Conservation (phyloP, 1,140 invertebrate species). For the Drosophila dunni region DNA sequence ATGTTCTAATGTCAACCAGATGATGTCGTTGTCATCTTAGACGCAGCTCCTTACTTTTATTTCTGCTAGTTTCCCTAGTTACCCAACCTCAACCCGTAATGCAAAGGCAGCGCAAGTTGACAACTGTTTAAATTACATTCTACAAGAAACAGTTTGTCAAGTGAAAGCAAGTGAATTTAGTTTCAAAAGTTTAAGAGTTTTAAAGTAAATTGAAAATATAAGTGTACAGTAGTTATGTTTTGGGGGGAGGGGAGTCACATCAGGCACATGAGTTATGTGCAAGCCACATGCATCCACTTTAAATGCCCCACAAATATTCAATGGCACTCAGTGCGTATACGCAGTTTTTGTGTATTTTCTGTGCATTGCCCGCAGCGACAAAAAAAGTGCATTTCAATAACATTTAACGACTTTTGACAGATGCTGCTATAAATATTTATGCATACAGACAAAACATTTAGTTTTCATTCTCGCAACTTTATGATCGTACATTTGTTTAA, state of each 20-base stretch:
- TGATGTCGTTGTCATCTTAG: slow-evolving; percentile 52
- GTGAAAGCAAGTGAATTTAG: slow-evolving; percentile 30
- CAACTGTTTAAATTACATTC: slow-evolving; percentile 47
- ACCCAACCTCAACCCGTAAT: slow-evolving; percentile 51
- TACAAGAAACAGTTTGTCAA: slow-evolving; percentile 22
- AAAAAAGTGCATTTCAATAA: slow-evolving; percentile 61
- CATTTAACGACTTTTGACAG: slow-evolving; percentile 60
- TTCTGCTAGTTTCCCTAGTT: neutral
- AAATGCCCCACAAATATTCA: slow-evolving; percentile 69
- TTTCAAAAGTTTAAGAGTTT: slow-evolving; percentile 69
- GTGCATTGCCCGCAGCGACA: slow-evolving; percentile 12
- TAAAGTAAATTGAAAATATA: slow-evolving; percentile 45
- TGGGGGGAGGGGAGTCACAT: slow-evolving; percentile 35
- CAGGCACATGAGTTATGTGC: slow-evolving; percentile 45
- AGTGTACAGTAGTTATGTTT: slow-evolving; percentile 21
- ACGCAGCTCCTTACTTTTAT: neutral
- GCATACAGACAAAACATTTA: slow-evolving; percentile 48
- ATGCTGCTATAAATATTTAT: slow-evolving; percentile 46
- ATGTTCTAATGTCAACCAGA: slow-evolving; percentile 75
- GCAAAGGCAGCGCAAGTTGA: slow-evolving; percentile 35
- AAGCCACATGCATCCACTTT: slow-evolving; percentile 55
- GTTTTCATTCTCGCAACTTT: slow-evolving; percentile 47
- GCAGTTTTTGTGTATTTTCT: slow-evolving; percentile 13
- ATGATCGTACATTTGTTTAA: slow-evolving; percentile 25
- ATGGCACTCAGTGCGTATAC: slow-evolving; percentile 9